phyloP scores from a whole-genome alignment of 2,797 vertebrate species.

The Neosalanx taihuensis region DNA sequence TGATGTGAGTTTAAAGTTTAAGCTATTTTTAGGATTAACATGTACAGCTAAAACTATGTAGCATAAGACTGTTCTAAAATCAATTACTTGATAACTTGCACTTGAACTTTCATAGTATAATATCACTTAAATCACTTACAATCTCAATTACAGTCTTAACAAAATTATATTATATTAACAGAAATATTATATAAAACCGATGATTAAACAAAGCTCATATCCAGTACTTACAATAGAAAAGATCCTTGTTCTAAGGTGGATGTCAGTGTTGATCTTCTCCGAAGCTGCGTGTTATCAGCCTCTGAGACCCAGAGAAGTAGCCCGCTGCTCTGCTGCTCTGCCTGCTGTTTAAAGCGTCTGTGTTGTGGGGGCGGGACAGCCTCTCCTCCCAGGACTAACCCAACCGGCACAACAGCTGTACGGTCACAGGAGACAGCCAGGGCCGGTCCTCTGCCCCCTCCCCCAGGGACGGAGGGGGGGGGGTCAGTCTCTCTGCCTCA shows the following conservation, averaged over 20 bases:
- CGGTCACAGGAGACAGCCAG: conserved; percentile 31
- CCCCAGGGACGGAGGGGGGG: conserved; percentile 13
- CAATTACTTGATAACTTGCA: not conserved
- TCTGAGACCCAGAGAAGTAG: conserved; percentile 12
- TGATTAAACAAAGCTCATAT: not conserved
- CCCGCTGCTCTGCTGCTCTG: conserved; percentile 43
- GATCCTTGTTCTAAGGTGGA: not conserved
- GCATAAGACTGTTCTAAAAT: not conserved
- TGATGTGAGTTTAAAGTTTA: not conserved
- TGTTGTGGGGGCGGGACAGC: conserved; percentile 46
- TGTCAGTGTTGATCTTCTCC: not conserved
- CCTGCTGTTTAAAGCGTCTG: conserved; percentile 47
- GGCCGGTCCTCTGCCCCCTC: conserved; percentile 14
- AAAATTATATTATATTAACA: not conserved
- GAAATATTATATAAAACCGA: not conserved
- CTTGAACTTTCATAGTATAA: not conserved
- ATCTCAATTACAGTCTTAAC: not conserved
- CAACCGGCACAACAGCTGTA: conserved; percentile 60
- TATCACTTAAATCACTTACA: not conserved
- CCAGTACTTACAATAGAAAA: conserved; percentile 38
- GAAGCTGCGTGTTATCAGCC: not conserved
- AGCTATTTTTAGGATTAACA: not conserved
- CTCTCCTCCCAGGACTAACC: conserved; percentile 23
- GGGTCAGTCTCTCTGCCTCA: conserved; percentile 9
- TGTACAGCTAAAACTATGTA: not conserved